These are phyloP conservation scores for Epirrhoe tristata DNA, from an alignment of 2,888 invertebrate species.

Conservation along the genomic window DNA sequence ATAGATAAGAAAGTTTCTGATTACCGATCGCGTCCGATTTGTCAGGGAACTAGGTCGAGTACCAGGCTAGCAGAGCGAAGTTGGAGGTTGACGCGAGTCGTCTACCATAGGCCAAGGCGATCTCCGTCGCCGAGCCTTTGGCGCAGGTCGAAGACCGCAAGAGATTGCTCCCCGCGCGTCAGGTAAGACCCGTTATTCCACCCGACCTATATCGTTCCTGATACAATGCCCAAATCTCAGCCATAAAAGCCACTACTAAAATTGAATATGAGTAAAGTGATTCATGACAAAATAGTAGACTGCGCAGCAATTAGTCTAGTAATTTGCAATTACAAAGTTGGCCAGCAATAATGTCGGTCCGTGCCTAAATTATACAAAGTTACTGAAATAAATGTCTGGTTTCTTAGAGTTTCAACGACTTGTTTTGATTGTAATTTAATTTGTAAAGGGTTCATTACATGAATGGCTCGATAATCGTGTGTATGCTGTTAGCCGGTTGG, in stretches of 20 bases:
- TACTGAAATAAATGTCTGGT: constrained; percentile 33
- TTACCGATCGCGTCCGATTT: constrained; percentile 33
- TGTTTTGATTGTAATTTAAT: constrained; percentile 37
- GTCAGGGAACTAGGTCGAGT: constrained; percentile 44
- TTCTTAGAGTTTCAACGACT: constrained; percentile 23
- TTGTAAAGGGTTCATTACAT: constrained; percentile 49
- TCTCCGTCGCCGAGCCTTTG: constrained; percentile 56
- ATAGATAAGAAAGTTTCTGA: constrained; percentile 27
- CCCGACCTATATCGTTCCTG: constrained; percentile 56
- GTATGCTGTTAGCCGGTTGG: constrained; percentile 46
- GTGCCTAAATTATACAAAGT: constrained; percentile 33
- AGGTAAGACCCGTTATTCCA: constrained; percentile 74
- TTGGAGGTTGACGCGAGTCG: constrained; percentile 68
- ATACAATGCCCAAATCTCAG: constrained; percentile 15
- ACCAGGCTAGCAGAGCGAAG: constrained; percentile 65
- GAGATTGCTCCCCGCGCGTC: constrained; percentile 57
- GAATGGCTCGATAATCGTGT: constrained; percentile 50
- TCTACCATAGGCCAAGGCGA: constrained; percentile 70
- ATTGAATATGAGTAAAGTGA: constrained; percentile 13
- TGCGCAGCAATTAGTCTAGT: constrained; percentile 32
- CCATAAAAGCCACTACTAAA: constrained; percentile 17
- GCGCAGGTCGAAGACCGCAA: constrained; percentile 73
- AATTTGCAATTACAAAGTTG: constrained; percentile 44
- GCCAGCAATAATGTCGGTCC: constrained; percentile 34
- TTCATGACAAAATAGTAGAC: constrained; percentile 19